A percentile compares a stretch with the other conserved stretches of the same genome.
Conservation (phyloP, 2,888 invertebrate species). For the Clunio marinus region DNA sequence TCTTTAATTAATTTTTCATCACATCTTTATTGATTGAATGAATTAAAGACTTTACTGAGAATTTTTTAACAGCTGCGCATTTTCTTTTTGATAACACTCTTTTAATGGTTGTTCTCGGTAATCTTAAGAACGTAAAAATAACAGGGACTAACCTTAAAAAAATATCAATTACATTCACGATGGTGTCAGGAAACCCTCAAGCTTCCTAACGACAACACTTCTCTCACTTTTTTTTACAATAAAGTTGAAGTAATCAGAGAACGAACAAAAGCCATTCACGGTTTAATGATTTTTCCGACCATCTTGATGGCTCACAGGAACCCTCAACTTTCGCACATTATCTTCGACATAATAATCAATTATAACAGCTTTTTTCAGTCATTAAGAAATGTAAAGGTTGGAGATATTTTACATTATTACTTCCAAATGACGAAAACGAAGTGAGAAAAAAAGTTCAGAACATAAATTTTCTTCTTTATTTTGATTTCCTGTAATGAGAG, state of each 20-base stretch:
- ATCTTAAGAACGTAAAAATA: too few relatives aligned
- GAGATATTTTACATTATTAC: background rate
- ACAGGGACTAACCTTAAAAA: too few relatives aligned
- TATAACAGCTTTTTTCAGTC: slow-evolving; percentile 12
- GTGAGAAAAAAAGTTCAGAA: background rate
- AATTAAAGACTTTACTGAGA: too few relatives aligned
- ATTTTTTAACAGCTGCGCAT: too few relatives aligned
- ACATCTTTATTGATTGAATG: too few relatives aligned
- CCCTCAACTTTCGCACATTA: slow-evolving; percentile 26
- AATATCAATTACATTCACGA: too few relatives aligned
- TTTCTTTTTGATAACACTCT: too few relatives aligned
- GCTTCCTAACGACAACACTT: too few relatives aligned
- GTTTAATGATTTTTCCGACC: background rate
- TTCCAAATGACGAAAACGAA: background rate
- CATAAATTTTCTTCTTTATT: background rate
- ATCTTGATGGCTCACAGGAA: slow-evolving; percentile 1
- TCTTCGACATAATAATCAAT: slow-evolving; percentile 28
- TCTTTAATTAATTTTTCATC: too few relatives aligned
- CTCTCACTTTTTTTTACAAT: background rate
- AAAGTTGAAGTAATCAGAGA: background rate
- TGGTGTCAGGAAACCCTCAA: too few relatives aligned
- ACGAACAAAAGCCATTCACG: background rate
- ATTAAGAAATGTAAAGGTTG: slow-evolving; percentile 8
- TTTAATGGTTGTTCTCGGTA: too few relatives aligned
- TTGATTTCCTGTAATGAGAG: background rate